A percentile compares a stretch with the other conserved stretches of the same genome.
phyloP scores from a whole-genome alignment of 2,113 vertebrate species.

The Carassius carassius region DNA sequence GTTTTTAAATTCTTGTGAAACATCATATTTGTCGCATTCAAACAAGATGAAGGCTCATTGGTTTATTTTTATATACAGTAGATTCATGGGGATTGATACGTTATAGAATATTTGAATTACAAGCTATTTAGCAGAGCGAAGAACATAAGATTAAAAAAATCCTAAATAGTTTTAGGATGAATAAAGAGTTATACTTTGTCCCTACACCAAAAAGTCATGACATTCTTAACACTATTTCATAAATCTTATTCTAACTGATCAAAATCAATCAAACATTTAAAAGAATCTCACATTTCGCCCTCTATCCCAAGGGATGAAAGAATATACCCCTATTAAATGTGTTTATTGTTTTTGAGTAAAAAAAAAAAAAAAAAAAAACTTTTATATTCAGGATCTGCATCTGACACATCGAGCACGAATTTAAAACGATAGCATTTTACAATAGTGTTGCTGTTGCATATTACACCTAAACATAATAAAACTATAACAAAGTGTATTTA shows the following conservation, averaged over 20 bases:
- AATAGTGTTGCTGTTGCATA: no score
- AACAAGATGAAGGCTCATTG: neutral
- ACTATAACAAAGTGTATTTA: neutral
- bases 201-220: neutral
- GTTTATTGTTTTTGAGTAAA: slow-evolving; percentile 8
- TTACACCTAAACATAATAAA: neutral
- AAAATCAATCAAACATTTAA: slow-evolving; percentile 48
- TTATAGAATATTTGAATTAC: neutral
- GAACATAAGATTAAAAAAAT: neutral
- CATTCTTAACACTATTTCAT: neutral
- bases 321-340: slow-evolving; percentile 6
- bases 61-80: neutral
- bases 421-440: no score
- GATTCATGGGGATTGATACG: neutral
- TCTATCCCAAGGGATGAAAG: slow-evolving; percentile 26
- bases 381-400: neutral
- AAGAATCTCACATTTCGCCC: slow-evolving; percentile 30
- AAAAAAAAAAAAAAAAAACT: neutral
- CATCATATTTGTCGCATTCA: neutral
- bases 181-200: neutral
- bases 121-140: neutral
- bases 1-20: neutral
- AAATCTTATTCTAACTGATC: slow-evolving; percentile 1
- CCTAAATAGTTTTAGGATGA: neutral
- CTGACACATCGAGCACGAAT: no score